Evolutionary conservation across 2,797 vertebrate species (phyloP).

Genomic region (Clarias laeviceps): DNA sequence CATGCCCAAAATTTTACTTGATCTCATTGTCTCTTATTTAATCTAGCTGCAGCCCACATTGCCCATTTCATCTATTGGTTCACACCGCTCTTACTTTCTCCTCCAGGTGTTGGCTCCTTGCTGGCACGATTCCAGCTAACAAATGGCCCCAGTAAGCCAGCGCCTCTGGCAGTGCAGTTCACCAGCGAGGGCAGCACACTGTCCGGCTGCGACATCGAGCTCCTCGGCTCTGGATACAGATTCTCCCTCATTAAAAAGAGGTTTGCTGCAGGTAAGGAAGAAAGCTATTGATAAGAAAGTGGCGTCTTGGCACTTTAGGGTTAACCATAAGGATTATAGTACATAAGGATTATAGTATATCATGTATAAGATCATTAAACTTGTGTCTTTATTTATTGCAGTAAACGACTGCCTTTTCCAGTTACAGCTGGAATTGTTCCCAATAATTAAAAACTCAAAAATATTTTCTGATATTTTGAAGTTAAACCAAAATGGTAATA

Average conservation of each 20-base stretch:
- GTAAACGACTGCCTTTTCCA: background rate
- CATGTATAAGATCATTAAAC: background rate
- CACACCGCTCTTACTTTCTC: background rate
- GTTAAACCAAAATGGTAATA: background rate
- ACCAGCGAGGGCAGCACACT: slow-evolving; percentile 96
- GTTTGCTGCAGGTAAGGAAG: slow-evolving; percentile 89
- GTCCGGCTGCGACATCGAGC: slow-evolving; percentile 94
- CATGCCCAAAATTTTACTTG: background rate
- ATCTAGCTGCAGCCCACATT: background rate
- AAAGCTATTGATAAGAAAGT: background rate
- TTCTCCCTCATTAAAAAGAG: slow-evolving; percentile 99
- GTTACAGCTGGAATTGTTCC: background rate
- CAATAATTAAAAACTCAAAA: background rate
- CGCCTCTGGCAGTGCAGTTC: slow-evolving; percentile 93
- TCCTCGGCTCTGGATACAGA: slow-evolving; percentile 92
- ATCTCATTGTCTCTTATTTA: background rate
- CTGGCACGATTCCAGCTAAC: slow-evolving; percentile 91
- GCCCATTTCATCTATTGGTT: background rate
- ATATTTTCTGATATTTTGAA: background rate
- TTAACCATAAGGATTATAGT: too few species aligned
- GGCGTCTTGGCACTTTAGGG: background rate
- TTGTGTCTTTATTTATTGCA: background rate
- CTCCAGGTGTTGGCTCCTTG: slow-evolving; percentile 89
- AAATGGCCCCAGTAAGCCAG: slow-evolving; percentile 90
- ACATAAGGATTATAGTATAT: background rate